Evolutionary conservation across 2,888 invertebrate species (phyloP), one percentile per base, ranked within the genome.

Genomic region (Isotomurus palustris): DNA sequence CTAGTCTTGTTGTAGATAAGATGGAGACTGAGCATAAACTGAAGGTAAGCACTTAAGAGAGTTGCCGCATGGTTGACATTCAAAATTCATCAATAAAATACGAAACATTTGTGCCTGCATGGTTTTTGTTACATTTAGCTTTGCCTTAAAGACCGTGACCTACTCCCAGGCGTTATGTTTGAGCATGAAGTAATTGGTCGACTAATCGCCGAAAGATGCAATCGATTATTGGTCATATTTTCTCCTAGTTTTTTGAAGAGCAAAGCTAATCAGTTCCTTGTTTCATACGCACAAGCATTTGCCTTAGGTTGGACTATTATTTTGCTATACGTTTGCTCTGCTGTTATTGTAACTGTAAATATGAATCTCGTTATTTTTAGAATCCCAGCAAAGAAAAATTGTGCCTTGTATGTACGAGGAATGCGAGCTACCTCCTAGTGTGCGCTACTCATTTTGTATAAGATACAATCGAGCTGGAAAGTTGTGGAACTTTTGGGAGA

Each of bases 231-330:
- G 58, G 83, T 88, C 1, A 82, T 94, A 55, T 78, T 89, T 66
- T 89, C 92, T 0, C 83, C 86, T 0, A 83, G 83, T 60, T 90
- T 91, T 75, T 76, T 88, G 2, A 76, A 81, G 67, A 89, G 88
- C 73, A 76, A 83, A 0, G 86, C 83, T 19, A 88, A 89, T 73
- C 82, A 81, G 53, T 93, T 88, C 76, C 86, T 88, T 71, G 80
- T 86, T 14, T 85, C 84, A 64, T 88, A 85, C 73, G 89, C 90
- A 14, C 88, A 88, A 74, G 85, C 87, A 5, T 76, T 87, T 41
- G 86, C 86, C 69, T 88, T 92, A 69, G 86, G 89, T 89, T 74
- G 40, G 10, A 40, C 12, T 14, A 29, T 43, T 43, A 14, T 40
- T 29, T 40, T 41, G 8, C 5, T 51, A n/a, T n/a, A n/a, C n/a